These are phyloP conservation scores for Streptopelia turtur DNA, from an alignment of 2,797 vertebrate species.

Conservation along the genomic window DNA sequence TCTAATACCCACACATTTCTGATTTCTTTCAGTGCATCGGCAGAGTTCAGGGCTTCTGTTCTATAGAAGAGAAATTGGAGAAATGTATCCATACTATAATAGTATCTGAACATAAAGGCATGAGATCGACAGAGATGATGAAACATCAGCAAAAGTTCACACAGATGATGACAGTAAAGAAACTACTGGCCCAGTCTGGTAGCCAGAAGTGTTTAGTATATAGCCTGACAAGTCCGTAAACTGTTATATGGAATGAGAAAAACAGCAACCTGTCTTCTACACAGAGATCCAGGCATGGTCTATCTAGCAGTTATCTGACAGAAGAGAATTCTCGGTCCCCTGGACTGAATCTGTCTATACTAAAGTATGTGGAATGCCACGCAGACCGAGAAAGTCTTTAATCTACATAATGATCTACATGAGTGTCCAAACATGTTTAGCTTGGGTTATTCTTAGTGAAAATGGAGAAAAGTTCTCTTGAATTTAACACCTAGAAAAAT, in stretches of 20 bases:
- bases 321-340: not conserved
- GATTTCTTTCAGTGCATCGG: not conserved
- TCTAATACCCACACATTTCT: not conserved
- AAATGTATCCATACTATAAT: not conserved
- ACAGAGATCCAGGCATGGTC: not conserved
- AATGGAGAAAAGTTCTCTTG: not conserved
- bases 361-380: not conserved
- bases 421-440: not conserved
- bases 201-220: not conserved
- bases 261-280: not conserved
- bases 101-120: not conserved
- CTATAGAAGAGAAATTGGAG: not conserved
- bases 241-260: not conserved
- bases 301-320: not conserved
- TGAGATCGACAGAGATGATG: not conserved
- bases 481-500: not conserved
- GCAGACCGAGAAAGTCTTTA: not conserved
- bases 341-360: not conserved
- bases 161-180: not conserved
- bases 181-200: not conserved
- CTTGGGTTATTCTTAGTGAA: not conserved
- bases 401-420: not conserved
- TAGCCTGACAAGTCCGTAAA: not conserved
- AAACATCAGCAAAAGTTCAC: not conserved
- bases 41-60: not conserved